A percentile compares a stretch with the other conserved stretches of the same genome.
Conservation (phyloP, 2,888 invertebrate species). For the Cantharis lateralis region DNA sequence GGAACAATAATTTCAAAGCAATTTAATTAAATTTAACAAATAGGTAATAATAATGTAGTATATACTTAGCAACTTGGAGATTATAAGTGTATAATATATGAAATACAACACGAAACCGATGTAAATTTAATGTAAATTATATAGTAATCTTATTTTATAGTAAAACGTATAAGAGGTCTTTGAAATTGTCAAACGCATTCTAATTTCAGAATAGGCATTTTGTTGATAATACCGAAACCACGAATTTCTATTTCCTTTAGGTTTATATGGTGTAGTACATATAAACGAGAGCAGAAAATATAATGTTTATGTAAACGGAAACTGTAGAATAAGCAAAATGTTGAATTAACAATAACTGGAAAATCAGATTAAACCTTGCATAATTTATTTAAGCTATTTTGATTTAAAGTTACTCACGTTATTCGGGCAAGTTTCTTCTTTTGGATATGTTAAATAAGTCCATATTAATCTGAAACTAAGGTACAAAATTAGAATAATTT, state of each 20-base stretch:
- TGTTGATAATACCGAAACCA: constrained; percentile 34
- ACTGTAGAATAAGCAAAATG: constrained; percentile 21
- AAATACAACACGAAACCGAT: not conserved
- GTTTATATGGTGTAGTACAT: constrained; percentile 36
- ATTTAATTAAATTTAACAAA: not conserved
- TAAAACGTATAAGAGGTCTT: constrained; percentile 35
- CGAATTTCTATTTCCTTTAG: constrained; percentile 33
- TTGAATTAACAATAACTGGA: not conserved
- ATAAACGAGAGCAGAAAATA: constrained; percentile 34
- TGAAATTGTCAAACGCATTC: constrained; percentile 40
- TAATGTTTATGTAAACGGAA: constrained; percentile 26
- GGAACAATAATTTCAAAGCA: not conserved
- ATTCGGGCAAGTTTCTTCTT: not conserved
- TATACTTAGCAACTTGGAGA: not conserved
- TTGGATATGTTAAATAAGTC: not conserved
- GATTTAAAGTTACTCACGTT: not conserved
- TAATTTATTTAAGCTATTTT: not conserved
- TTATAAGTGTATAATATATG: not conserved
- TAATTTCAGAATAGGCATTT: constrained; percentile 39
- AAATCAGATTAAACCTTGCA: not conserved
- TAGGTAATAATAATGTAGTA: not conserved
- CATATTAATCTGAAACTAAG: constrained; percentile 19
- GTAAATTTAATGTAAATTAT: not conserved
- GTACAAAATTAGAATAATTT: constrained; percentile 6
- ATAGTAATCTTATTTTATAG: constrained; percentile 10